These are phyloP conservation scores for Paraplagusia blochii DNA, from an alignment of 2,113 vertebrate species.

Conservation along the genomic window DNA sequence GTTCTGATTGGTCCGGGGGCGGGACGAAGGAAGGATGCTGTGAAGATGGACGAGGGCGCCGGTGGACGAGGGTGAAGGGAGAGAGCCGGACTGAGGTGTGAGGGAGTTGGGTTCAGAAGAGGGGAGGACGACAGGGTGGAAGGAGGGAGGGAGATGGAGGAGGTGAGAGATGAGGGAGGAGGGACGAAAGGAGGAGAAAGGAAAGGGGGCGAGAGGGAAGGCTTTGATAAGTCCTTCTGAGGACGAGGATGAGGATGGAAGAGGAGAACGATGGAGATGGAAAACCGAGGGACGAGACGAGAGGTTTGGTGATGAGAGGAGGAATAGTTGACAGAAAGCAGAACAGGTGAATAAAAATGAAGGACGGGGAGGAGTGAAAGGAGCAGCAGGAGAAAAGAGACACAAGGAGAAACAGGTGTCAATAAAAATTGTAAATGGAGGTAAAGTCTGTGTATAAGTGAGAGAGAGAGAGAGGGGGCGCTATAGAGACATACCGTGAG, in stretches of 20 bases:
- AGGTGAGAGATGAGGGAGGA: conserved; percentile 84
- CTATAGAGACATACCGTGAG: conserved; percentile 76
- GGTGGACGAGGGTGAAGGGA: conserved; percentile 85
- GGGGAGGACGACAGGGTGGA: conserved; percentile 81
- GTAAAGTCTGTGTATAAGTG: not conserved
- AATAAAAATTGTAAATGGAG: not conserved
- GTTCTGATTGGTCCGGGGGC: conserved; percentile 88
- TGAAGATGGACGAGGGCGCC: conserved; percentile 82
- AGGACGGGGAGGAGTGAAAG: not conserved
- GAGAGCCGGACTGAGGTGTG: conserved; percentile 77
- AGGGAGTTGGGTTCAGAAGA: conserved; percentile 75
- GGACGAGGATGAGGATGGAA: conserved; percentile 37
- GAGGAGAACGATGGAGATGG: not conserved
- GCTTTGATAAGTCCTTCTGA: conserved; percentile 89
- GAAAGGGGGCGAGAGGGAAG: conserved; percentile 82
- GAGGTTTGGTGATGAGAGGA: no score
- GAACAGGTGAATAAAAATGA: not conserved
- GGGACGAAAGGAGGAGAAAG: conserved; percentile 81
- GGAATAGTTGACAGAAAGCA: no score
- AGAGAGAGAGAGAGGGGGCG: conserved; percentile 1
- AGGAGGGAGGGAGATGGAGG: conserved; percentile 72
- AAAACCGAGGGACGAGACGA: no score
- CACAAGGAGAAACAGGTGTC: not conserved
- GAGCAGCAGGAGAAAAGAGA: not conserved
- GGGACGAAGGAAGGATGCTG: conserved; percentile 85